Evolutionary conservation across 2,888 invertebrate species (phyloP).

Genomic region (Catotricha subobsoleta): DNA sequence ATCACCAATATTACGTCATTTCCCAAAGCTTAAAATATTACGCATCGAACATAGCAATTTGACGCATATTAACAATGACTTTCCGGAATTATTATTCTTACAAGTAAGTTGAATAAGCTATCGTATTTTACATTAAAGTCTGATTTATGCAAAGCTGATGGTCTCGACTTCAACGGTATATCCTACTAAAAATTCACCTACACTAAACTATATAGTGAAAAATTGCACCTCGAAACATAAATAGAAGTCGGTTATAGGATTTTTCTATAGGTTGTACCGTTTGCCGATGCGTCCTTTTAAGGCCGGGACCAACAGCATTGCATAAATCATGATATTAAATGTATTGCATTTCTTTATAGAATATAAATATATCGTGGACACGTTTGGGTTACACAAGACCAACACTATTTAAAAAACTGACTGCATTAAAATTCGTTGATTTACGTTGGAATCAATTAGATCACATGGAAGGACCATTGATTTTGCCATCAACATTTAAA

Average conservation of each 20-base stretch:
- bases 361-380: constrained; percentile 28
- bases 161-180: too few relatives aligned
- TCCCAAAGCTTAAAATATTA: constrained; percentile 20
- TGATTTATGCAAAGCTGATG: too few relatives aligned
- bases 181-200: too few relatives aligned
- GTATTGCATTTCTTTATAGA: constrained; percentile 12
- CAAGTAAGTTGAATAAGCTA: constrained; percentile 19
- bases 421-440: constrained; percentile 21
- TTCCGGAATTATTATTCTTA: constrained; percentile 23
- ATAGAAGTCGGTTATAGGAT: too few relatives aligned
- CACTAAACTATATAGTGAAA: too few relatives aligned
- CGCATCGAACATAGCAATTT: constrained; percentile 24
- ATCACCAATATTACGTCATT: constrained; percentile 19
- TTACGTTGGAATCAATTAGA: constrained; percentile 26
- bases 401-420: constrained; percentile 22
- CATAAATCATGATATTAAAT: too few relatives aligned
- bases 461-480: constrained; percentile 22
- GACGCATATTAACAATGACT: constrained; percentile 20
- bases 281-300: too few relatives aligned
- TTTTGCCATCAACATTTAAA: constrained; percentile 19
- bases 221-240: too few relatives aligned
- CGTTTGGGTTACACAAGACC: constrained; percentile 21
- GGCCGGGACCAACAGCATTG: too few relatives aligned
- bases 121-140: too few relatives aligned
- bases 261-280: too few relatives aligned